Base-by-base conservation (phyloP, 2,888 invertebrate species). In the Latrodectus hesperus region DNA sequence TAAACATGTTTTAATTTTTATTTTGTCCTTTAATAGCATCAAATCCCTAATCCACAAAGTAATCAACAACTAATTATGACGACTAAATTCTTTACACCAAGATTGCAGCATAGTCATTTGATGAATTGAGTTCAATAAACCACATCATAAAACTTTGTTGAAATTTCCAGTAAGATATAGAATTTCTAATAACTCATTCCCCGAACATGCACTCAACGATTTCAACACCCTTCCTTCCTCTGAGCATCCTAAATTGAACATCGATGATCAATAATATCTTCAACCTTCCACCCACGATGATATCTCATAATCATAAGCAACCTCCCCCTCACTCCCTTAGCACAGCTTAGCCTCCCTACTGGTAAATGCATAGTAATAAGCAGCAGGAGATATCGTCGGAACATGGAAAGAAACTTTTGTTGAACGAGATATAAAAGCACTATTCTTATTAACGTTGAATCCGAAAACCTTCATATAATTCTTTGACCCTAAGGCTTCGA, bases 401-500 rank as follows among this genome's bases (percentile, higher is more conserved):
- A 60, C 60, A 60, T 60, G 60, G 60, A n/a, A 60, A 60, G 12
- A 60, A 60, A 60, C 60, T 60, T n/a, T 60, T 60, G 60, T 60
- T 60, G 60, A 60, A 60, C 12, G 60, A 38, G 38, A 38, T 38
- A 38, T 38, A 38, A 38, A 38, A 38, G 38, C 38, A 38, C n/a
- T 12, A 16, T 60, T 60, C 60, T 60, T 60, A 60, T 60, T 60
- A n/a, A 12, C 60, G 60, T 60, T 60, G 14, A 60, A 60, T 60
- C n/a, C 60, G 5, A 6, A 16, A 60, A 60, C 60, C 52, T n/a
- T 49, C 55, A 11, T 70, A n/a, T 68, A 74, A 74, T 81, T 81
- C 67, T 73, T 51, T 52, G 22, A n/a, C 73, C 52, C 9, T 6
- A 38, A 38, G 55, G 22, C 68, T 78, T n/a, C 14, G 60, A n/a